Evolutionary conservation across 2,797 vertebrate species (phyloP).

Genomic region (Fistularia commersonii): DNA sequence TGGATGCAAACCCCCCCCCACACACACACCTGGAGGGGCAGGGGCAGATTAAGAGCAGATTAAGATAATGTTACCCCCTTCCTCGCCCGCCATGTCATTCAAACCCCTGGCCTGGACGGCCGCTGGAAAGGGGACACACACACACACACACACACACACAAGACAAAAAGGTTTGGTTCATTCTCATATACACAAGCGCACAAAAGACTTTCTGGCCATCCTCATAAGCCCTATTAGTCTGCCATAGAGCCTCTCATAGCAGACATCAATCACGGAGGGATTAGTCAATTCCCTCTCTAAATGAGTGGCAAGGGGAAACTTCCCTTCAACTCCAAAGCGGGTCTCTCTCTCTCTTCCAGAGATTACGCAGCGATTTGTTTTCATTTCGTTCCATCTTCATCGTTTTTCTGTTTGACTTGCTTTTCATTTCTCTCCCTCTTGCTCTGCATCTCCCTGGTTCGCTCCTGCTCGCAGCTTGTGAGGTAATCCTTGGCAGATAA

Average conservation of each 20-base stretch:
- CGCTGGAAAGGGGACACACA: conserved; percentile 42
- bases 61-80: conserved; percentile 79
- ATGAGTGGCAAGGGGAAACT: conserved; percentile 70
- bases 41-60: conserved; percentile 74
- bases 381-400: conserved; percentile 74
- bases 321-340: conserved; percentile 74
- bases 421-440: conserved; percentile 65
- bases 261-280: conserved; percentile 77
- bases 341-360: conserved; percentile 63
- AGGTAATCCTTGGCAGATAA: conserved; percentile 81
- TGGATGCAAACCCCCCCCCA: conserved; percentile 58
- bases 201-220: conserved; percentile 69
- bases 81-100: conserved; percentile 72
- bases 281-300: conserved; percentile 77
- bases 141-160: no score
- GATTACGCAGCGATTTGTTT: conserved; percentile 80
- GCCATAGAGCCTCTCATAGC: conserved; percentile 70
- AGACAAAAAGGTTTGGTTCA: conserved; percentile 64
- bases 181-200: conserved; percentile 41
- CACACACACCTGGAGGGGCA: conserved; percentile 69
- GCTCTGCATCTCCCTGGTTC: conserved; percentile 62
- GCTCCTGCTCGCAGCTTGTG: conserved; percentile 72
- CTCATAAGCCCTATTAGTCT: conserved; percentile 73
- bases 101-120: conserved; percentile 61
- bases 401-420: conserved; percentile 65